Evolutionary conservation across 2,888 invertebrate species (phyloP), one percentile per base, ranked within the genome.

Genomic region (Lepidochitona cinerea): DNA sequence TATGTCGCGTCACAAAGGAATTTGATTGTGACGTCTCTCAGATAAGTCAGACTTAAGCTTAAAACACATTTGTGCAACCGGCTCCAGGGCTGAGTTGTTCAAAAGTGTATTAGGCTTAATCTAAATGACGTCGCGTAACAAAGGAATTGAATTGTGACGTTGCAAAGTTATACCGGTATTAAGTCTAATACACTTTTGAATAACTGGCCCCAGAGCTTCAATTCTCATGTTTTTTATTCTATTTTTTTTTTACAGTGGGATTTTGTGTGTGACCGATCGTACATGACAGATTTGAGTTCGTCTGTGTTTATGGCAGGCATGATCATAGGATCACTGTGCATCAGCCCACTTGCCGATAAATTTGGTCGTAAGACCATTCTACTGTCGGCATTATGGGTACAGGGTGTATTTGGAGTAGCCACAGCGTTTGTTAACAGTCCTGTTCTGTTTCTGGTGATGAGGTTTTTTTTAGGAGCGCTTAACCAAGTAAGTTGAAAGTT

Each of bases 291-390:
- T 32, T 76, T 87, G 32, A 83, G 84, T 5, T 83, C 85, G n/a
- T 84, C 87, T 0, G 75, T 87, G 53, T 86, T 84, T 76, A 85
- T 87, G 86, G 74, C 83, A 6, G 87, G 87, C 5, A 81, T 81
- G 37, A 80, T 82, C n/a, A 23, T 78, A 23, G 87, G 87, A 7
- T 85, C 86, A 5, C 54, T 85, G n/a, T 41, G 83, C 32, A 77
- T 87, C 32, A 81, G 85, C 6, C 84, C 85, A 5, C 54, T 87
- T 14, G 81, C 86, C 0, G 87, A 87, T 76, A 82, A 73, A 70
- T 85, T 81, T 76, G 87, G 87, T 0, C 80, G 87, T 18, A 83
- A 84, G 68, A 53, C 71, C 37, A 73, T 85, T 32, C 77, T 87
- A n/a, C 72, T 84, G 26, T 41, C 70, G 0, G 80, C 81, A 65